phyloP scores from a whole-genome alignment of 2,797 vertebrate genomes.

The Clarias pachynema region DNA sequence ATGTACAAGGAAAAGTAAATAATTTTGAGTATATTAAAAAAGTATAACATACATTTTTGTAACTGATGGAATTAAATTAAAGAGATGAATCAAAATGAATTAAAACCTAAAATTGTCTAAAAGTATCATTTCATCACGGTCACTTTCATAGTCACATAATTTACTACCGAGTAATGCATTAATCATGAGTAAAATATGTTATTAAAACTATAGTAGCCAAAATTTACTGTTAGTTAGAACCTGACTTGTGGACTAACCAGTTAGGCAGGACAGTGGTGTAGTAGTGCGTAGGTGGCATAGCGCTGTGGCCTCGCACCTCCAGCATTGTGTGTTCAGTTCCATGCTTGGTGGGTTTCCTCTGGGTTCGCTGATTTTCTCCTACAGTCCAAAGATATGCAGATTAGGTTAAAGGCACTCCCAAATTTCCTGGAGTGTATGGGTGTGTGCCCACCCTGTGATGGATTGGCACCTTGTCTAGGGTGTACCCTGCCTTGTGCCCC shows the following conservation, averaged over 20 bases:
- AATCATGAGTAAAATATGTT: neutral
- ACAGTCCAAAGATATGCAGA: no score
- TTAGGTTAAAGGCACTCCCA: no score
- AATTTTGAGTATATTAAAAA: neutral
- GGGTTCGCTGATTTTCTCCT: no score
- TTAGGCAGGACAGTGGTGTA: neutral
- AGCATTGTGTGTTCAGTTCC: no score
- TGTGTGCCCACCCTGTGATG: no score
- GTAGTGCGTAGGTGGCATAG: no score
- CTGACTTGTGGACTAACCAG: neutral
- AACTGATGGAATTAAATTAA: neutral
- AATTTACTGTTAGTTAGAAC: neutral
- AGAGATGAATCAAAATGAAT: neutral
- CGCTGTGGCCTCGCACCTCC: no score
- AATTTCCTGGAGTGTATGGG: no score
- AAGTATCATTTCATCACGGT: neutral
- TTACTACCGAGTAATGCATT: neutral
- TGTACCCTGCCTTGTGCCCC: no score
- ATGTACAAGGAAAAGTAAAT: neutral
- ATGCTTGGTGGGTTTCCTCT: no score
- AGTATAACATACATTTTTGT: neutral
- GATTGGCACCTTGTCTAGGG: no score
- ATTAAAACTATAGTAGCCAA: neutral
- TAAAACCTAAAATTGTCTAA: neutral
- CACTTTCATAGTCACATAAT: neutral